Conservation (phyloP, 2,113 vertebrate species). For the Channa argus region DNA sequence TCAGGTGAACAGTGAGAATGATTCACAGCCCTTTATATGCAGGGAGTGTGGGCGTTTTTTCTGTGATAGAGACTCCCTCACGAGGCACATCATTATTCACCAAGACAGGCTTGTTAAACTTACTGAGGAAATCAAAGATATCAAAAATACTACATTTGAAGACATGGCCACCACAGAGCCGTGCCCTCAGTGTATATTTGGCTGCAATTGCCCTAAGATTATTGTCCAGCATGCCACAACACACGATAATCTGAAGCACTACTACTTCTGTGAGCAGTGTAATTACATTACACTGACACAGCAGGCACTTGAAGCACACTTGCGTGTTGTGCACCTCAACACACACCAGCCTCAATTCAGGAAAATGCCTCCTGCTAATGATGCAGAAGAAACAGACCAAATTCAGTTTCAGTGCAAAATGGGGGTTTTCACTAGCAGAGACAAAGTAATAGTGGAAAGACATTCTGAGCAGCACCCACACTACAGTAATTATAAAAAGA, state of each 20-base stretch:
- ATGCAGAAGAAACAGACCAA: constrained; percentile 72
- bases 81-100: constrained; percentile 96
- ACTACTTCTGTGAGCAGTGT: constrained; percentile 90
- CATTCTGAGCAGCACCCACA: constrained; percentile 79
- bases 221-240: constrained; percentile 90
- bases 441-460: constrained; percentile 85
- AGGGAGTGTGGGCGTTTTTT: constrained; percentile 94
- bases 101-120: constrained; percentile 90
- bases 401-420: constrained; percentile 83
- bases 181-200: constrained; percentile 87
- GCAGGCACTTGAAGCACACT: constrained; percentile 88
- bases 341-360: constrained; percentile 81
- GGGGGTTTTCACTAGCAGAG: constrained; percentile 85
- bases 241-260: constrained; percentile 90
- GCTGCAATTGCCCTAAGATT: constrained; percentile 89
- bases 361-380: constrained; percentile 78
- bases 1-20: constrained; percentile 90
- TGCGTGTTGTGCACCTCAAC: constrained; percentile 85
- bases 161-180: constrained; percentile 84
- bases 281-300: constrained; percentile 89
- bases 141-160: constrained; percentile 88
- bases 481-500: constrained; percentile 40
- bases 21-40: constrained; percentile 92
- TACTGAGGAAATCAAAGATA: constrained; percentile 91
- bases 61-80: constrained; percentile 91